Base-by-base conservation (phyloP, 2,113 vertebrate genomes). In the Stictonetta naevosa region DNA sequence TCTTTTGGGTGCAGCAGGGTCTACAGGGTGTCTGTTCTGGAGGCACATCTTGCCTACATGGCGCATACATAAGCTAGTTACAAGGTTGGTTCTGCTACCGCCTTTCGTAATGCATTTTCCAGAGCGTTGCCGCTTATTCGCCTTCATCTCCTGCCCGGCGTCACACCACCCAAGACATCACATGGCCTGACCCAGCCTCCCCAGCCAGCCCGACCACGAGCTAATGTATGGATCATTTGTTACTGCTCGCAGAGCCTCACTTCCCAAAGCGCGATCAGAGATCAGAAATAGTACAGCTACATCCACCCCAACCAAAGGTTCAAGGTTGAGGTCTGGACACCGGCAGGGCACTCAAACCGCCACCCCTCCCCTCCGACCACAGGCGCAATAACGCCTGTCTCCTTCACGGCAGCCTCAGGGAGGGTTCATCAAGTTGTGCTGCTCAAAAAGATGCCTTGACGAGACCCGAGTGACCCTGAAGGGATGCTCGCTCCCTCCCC, bases 181-280 rank as follows among this genome's bases (percentile, higher is more conserved):
- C 66, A 83, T 5, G 56, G 79, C 44, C 31, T 81, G 85, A 86
- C 42, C 82, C 58, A 44, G 52, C 12, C 59, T 55, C n/a, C 52
- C 40, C 67, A 46, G 19, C 1, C 25, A 94, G 75, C 22, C 83
- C 83, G 78, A 13, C 46, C 10, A 6, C 34, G 76, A 88, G 6
- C 64, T 83, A 52, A 74, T 56, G 55, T 67, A 86, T 40, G 72
- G 88, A 83, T 59, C 42, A 48, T 76, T 73, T 83, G 72, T 92
- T 81, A 33, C 31, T 2, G 38, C 38, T 69, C 16, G 26, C 44
- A 67, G 33, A 1, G 34, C 73, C 63, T 83, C 36, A 17, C 60
- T 90, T 86, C 81, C 91, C 81, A 73, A 79, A 92, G 92, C 25
- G 48, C 86, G 84, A 86, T 81, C 84, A 68, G 22, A 34, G 29